phyloP scores from a whole-genome alignment of 1,140 invertebrate genomes.

The Melipona quadrifasciata region DNA sequence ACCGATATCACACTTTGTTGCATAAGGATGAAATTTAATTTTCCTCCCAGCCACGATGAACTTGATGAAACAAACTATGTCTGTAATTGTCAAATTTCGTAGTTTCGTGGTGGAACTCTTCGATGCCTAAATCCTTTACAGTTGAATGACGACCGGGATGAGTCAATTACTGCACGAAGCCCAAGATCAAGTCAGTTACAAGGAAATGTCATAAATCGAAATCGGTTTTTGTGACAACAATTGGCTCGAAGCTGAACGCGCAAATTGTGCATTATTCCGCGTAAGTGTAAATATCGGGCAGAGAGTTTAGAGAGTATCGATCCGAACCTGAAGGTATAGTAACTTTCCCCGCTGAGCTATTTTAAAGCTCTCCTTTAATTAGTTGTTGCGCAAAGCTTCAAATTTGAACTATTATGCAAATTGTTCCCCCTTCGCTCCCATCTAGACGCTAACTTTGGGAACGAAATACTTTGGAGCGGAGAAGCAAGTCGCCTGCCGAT shows the following conservation, averaged over 20 bases:
- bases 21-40: no score
- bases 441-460: not conserved
- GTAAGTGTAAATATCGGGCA: not conserved
- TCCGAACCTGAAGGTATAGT: not conserved
- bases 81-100: no score
- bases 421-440: no score
- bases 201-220: not conserved
- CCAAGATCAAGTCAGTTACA: not conserved
- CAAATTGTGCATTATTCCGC: not conserved
- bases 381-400: not conserved
- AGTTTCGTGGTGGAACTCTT: no score
- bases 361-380: slow-evolving; percentile 12
- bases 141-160: not conserved
- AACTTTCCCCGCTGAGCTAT: not conserved
- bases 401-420: not conserved
- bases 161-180: not conserved
- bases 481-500: not conserved
- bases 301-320: not conserved
- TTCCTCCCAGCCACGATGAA: no score
- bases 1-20: no score
- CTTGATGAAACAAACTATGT: no score
- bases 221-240: not conserved
- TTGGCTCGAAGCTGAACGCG: not conserved
- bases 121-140: no score
- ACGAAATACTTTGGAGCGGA: not conserved